Percentiles rank a stretch among this genome's conserved stretches.
Evolutionary conservation across 2,888 invertebrate species (phyloP).

Genomic region (Lasiommata megera): DNA sequence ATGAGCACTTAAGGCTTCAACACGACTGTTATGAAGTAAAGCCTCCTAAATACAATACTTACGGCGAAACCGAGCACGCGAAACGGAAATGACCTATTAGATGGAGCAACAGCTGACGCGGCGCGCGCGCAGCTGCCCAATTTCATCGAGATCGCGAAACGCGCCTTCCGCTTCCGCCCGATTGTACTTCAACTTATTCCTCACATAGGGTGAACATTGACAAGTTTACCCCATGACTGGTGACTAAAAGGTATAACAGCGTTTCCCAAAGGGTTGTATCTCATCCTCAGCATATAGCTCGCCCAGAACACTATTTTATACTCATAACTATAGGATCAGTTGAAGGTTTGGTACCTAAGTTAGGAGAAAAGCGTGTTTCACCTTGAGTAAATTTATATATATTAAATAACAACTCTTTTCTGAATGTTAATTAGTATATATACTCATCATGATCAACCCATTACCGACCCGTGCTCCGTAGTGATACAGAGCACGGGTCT

Average conservation of each 20-base stretch:
- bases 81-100: conserved; percentile 76
- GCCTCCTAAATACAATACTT: conserved; percentile 25
- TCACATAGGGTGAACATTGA: conserved; percentile 53
- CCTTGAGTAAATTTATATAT: too few species aligned
- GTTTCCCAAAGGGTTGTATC: background rate
- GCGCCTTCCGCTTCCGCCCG: conserved; percentile 78
- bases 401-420: too few species aligned
- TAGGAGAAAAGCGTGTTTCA: too few species aligned
- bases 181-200: conserved; percentile 55
- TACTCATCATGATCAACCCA: too few species aligned
- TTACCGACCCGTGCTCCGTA: too few species aligned
- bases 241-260: background rate
- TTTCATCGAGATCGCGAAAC: conserved; percentile 77
- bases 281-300: too few species aligned
- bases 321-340: too few species aligned
- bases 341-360: too few species aligned
- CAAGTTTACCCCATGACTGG: conserved; percentile 6
- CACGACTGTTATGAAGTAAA: conserved; percentile 16
- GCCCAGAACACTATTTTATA: too few species aligned
- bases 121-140: conserved; percentile 74
- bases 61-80: conserved; percentile 42
- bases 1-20: background rate
- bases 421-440: too few species aligned
- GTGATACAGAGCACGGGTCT: too few species aligned
- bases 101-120: conserved; percentile 56